Evolutionary conservation across 2,113 vertebrate genomes (phyloP).

Genomic region (Mesocricetus auratus): DNA sequence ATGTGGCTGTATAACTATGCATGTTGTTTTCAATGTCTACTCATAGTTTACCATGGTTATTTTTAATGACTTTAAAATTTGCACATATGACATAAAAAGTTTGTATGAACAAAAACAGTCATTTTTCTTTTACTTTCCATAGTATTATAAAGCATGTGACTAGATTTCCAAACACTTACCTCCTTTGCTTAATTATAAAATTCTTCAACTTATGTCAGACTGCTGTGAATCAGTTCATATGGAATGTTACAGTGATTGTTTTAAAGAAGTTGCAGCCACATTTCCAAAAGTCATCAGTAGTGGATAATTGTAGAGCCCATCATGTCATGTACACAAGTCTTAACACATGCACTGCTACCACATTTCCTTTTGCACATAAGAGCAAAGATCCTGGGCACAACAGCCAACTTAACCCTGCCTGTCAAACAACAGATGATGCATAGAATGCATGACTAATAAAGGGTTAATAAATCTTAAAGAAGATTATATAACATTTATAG

Average conservation of each 20-base stretch:
- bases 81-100: neutral
- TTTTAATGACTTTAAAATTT: neutral
- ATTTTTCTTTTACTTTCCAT: neutral
- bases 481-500: neutral
- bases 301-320: neutral
- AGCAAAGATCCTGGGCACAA: neutral
- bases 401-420: neutral
- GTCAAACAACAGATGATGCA: too few relatives aligned
- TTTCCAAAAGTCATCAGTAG: neutral
- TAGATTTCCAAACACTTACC: neutral
- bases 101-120: neutral
- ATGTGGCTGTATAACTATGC: neutral
- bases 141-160: neutral
- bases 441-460: neutral
- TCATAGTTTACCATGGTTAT: neutral
- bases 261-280: neutral
- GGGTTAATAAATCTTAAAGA: neutral
- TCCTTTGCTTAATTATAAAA: neutral
- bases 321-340: neutral
- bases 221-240: neutral
- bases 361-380: neutral
- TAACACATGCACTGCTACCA: neutral
- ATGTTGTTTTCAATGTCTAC: neutral
- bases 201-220: neutral
- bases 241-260: neutral